A percentile compares a stretch with the other conserved stretches of the same genome.
phyloP scores from a whole-genome alignment of 2,888 invertebrate species.

The Drosophila emarginata region DNA sequence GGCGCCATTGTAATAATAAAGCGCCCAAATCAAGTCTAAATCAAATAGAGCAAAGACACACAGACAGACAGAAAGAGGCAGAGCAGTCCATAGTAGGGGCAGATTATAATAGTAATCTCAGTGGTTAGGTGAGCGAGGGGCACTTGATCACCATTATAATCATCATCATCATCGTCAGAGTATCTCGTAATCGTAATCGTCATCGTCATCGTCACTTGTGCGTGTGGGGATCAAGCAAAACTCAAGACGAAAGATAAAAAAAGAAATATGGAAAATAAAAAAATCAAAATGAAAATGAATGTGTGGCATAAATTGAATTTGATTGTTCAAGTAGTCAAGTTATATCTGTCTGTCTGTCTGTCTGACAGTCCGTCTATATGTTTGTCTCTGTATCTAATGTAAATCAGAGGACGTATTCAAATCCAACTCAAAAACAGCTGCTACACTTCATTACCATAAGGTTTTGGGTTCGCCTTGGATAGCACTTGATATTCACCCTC shows the following conservation, averaged over 20 bases:
- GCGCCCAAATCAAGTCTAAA: conserved; percentile 66
- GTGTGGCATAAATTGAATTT: conserved; percentile 76
- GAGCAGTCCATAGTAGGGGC: background rate
- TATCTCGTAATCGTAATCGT: conserved; percentile 23
- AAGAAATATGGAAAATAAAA: conserved; percentile 12
- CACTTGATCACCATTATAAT: conserved; percentile 55
- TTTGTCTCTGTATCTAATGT: conserved; percentile 51
- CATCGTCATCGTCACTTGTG: conserved; percentile 3
- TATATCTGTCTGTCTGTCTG: conserved; percentile 18
- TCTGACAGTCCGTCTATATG: conserved; percentile 36
- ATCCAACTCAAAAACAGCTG: conserved; percentile 72
- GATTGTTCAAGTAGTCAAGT: conserved; percentile 73
- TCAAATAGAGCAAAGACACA: conserved; percentile 70
- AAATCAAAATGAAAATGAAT: conserved; percentile 65
- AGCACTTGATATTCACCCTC: conserved; percentile 2
- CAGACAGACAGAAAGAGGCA: background rate
- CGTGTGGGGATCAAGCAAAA: too few relatives aligned
- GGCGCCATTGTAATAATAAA: conserved; percentile 79
- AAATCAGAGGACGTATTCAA: conserved; percentile 58
- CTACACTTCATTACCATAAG: conserved; percentile 76
- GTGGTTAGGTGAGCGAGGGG: conserved; percentile 35
- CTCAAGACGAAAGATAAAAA: too few relatives aligned
- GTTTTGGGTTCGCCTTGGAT: conserved; percentile 54
- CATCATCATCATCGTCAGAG: conserved; percentile 23
- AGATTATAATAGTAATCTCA: conserved; percentile 52